Evolutionary conservation across 2,888 invertebrate species (phyloP).

Genomic region (Folsomia candida): DNA sequence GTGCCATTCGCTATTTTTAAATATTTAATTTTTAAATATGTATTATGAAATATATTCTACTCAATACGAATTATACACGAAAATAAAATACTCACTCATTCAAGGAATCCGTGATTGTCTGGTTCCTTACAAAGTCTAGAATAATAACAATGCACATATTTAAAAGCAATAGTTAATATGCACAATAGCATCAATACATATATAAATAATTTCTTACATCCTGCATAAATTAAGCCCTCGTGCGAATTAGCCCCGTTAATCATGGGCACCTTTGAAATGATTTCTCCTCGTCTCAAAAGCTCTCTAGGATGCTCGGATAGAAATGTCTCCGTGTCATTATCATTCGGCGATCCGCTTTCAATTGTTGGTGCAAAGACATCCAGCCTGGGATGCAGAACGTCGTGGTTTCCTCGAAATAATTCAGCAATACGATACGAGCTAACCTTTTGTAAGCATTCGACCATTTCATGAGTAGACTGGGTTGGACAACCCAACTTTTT

Average conservation of each 20-base stretch:
- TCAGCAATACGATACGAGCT: slow-evolving; percentile 26
- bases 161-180: neutral
- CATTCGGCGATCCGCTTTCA: slow-evolving; percentile 29
- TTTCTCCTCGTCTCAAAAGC: slow-evolving; percentile 26
- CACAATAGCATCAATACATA: too few relatives aligned
- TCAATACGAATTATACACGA: too few relatives aligned
- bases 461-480: slow-evolving; percentile 20
- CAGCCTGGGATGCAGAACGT: slow-evolving; percentile 34
- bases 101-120: slow-evolving; percentile 30
- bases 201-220: too few relatives aligned
- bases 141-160: neutral
- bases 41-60: too few relatives aligned
- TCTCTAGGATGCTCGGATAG: slow-evolving; percentile 34
- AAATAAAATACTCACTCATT: too few relatives aligned
- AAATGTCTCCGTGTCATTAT: slow-evolving; percentile 36
- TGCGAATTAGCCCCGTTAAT: slow-evolving; percentile 34
- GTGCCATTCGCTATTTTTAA: slow-evolving; percentile 34
- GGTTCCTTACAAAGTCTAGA: slow-evolving; percentile 37
- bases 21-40: too few relatives aligned
- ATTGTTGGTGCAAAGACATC: slow-evolving; percentile 39
- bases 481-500: slow-evolving; percentile 29
- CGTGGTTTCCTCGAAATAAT: slow-evolving; percentile 32
- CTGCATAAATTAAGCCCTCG: slow-evolving; percentile 43
- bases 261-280: slow-evolving; percentile 33
- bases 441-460: slow-evolving; percentile 25